Evolutionary conservation across 2,888 invertebrate genomes (phyloP).

Genomic region (Phyto melanocephala): DNA sequence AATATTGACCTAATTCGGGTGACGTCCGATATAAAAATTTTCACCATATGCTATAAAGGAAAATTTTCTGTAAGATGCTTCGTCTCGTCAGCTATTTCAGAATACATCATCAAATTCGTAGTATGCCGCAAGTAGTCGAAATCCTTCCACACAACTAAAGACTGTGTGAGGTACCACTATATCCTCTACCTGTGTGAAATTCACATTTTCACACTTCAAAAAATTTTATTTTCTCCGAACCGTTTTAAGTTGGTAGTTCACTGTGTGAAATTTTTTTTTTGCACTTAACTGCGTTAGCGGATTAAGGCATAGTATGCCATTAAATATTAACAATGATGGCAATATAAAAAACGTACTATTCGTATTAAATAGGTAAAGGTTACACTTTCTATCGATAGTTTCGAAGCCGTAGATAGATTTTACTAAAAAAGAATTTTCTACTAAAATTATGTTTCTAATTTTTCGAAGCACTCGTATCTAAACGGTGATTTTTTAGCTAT

Average conservation of each 20-base stretch:
- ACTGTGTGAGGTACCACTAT: no score
- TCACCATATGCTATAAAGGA: no score
- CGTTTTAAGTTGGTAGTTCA: conserved; percentile 37
- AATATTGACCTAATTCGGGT: no score
- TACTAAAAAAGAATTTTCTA: conserved; percentile 44
- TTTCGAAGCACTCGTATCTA: conserved; percentile 60
- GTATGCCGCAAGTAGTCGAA: background rate
- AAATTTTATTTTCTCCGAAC: no score
- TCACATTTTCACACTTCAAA: no score
- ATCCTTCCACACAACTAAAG: conserved; percentile 1
- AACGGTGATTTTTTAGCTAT: no score
- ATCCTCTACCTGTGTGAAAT: no score
- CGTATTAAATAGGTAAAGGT: conserved; percentile 44
- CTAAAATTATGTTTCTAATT: conserved; percentile 24
- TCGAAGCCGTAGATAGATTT: conserved; percentile 58
- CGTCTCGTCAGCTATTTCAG: no score
- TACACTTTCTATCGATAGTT: conserved; percentile 56
- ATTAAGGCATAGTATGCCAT: conserved; percentile 64
- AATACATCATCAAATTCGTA: no score
- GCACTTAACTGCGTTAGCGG: no score
- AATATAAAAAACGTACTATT: conserved; percentile 64
- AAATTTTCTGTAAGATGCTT: no score
- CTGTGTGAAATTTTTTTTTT: conserved; percentile 49
- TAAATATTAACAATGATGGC: conserved; percentile 52
- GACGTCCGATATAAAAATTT: no score